Evolutionary conservation across 2,797 vertebrate species (phyloP).

Genomic region (Merluccius polli): DNA sequence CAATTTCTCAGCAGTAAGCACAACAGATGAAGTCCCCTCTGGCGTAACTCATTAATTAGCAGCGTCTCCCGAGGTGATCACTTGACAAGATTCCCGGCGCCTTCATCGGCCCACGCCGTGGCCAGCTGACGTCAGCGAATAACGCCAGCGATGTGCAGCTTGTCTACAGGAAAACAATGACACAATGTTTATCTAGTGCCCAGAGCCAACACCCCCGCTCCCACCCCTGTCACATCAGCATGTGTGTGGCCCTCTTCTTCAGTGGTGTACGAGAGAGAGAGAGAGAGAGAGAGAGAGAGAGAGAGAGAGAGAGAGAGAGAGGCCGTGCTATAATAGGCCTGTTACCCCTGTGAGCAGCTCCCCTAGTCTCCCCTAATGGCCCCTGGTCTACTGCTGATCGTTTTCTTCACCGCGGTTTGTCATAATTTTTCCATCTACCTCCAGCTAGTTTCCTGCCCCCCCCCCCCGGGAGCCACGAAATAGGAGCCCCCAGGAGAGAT

Average conservation of each 20-base stretch:
- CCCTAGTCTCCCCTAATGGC: slow-evolving; percentile 36
- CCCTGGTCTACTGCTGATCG: slow-evolving; percentile 47
- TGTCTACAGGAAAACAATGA: not conserved
- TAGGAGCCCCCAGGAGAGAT: not conserved
- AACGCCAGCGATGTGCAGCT: not conserved
- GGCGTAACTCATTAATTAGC: slow-evolving; percentile 71
- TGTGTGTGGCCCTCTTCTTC: not conserved
- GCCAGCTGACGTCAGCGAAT: not conserved
- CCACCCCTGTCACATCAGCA: not conserved
- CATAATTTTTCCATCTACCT: slow-evolving; percentile 49
- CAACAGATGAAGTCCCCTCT: slow-evolving; percentile 57
- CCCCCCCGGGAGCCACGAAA: slow-evolving; percentile 25
- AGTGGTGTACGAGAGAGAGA: not conserved
- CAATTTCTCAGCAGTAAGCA: slow-evolving; percentile 67
- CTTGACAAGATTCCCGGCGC: not conserved
- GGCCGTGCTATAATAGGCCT: slow-evolving; percentile 43
- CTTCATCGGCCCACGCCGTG: not conserved
- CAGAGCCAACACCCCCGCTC: not conserved
- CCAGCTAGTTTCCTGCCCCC: slow-evolving; percentile 40
- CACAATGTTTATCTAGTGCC: not conserved
- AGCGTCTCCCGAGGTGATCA: slow-evolving; percentile 49
- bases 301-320: too few species aligned
- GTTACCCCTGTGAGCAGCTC: slow-evolving; percentile 40
- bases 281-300: too few species aligned
- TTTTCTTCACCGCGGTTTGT: slow-evolving; percentile 57